These are phyloP conservation scores for Marisa cornuarietis DNA, from an alignment of 1,140 invertebrate species.

Conservation along the genomic window DNA sequence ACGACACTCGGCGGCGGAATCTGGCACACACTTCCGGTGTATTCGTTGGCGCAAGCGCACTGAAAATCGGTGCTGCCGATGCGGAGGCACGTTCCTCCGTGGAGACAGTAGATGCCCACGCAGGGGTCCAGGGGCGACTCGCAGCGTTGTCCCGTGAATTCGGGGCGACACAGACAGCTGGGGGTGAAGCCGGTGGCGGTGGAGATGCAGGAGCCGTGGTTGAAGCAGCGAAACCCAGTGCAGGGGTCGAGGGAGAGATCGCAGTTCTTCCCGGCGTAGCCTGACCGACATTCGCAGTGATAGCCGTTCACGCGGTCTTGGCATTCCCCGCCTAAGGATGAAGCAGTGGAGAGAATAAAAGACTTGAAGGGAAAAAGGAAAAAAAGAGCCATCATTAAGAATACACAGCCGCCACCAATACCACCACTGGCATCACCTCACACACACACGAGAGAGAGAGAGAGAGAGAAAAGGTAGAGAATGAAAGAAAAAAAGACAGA, in stretches of 20 bases:
- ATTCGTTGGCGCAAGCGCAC: slow-evolving; percentile 35
- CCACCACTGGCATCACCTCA: no score
- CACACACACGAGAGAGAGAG: no score
- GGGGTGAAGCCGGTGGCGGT: slow-evolving; percentile 19
- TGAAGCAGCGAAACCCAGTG: slow-evolving; percentile 34
- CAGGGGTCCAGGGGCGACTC: slow-evolving; percentile 40
- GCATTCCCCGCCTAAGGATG: slow-evolving; percentile 37
- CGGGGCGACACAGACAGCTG: slow-evolving; percentile 37
- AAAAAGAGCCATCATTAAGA: no score
- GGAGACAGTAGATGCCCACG: slow-evolving; percentile 32
- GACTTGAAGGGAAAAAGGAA: neutral
- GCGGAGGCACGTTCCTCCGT: slow-evolving; percentile 36
- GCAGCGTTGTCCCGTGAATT: slow-evolving; percentile 43
- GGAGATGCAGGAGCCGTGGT: slow-evolving; percentile 37
- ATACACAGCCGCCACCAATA: no score
- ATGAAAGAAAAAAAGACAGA: no score
- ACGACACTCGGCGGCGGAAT: slow-evolving; percentile 21
- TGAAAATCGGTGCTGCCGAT: slow-evolving; percentile 17
- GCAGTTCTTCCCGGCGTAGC: slow-evolving; percentile 40
- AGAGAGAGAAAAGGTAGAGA: no score
- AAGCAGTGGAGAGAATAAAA: neutral
- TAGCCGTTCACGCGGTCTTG: slow-evolving; percentile 37
- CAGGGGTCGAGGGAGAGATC: slow-evolving; percentile 40
- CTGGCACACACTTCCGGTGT: slow-evolving; percentile 37
- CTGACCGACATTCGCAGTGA: slow-evolving; percentile 38